Evolutionary conservation across 2,113 vertebrate genomes (phyloP).

Genomic region (Oncorhynchus keta): DNA sequence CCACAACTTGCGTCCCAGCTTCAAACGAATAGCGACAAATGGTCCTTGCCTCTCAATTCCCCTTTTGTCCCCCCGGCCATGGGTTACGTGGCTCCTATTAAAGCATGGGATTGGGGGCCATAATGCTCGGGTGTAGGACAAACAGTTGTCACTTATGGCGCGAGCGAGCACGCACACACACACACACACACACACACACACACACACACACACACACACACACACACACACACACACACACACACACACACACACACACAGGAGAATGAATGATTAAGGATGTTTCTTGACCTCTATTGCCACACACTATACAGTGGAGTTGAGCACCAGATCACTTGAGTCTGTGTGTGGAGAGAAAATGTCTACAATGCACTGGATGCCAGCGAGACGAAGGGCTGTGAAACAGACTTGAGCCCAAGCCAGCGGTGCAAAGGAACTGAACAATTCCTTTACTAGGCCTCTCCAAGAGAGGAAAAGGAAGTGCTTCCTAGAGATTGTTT

Average conservation of each 20-base stretch:
- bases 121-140: conserved; percentile 22
- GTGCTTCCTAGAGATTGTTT: conserved; percentile 6
- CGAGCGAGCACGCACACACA: not conserved
- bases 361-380: too few relatives aligned
- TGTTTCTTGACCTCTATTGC: too few relatives aligned
- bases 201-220: not conserved
- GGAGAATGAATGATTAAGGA: too few relatives aligned
- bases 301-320: too few relatives aligned
- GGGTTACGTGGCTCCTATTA: conserved; percentile 40
- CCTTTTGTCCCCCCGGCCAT: conserved; percentile 34
- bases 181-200: too few relatives aligned
- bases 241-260: not conserved
- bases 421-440: too few relatives aligned
- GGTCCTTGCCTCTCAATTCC: conserved; percentile 34
- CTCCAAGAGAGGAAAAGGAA: conserved; percentile 29
- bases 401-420: too few relatives aligned
- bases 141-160: conserved; percentile 33
- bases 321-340: too few relatives aligned
- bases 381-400: too few relatives aligned
- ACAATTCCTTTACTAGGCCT: too few relatives aligned
- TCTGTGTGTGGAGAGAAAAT: too few relatives aligned
- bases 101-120: conserved; percentile 33
- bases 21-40: conserved; percentile 35
- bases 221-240: not conserved
- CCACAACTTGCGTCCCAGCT: not conserved